These are phyloP conservation scores for Cisticola juncidis DNA, from an alignment of 2,113 vertebrate genomes.

Conservation along the genomic window DNA sequence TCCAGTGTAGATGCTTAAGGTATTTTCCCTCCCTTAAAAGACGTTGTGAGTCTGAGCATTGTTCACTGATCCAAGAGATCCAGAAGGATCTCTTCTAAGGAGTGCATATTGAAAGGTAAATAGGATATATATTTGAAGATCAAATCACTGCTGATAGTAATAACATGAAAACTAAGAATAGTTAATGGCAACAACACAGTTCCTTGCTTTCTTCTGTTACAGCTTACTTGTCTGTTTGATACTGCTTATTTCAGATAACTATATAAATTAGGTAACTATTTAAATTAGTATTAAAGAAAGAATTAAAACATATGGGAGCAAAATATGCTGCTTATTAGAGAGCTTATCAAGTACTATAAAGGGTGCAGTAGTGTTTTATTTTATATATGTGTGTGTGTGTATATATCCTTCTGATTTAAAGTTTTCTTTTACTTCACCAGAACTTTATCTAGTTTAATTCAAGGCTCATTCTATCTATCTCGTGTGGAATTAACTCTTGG, in stretches of 20 bases:
- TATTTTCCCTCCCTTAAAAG: neutral
- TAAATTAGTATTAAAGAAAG: neutral
- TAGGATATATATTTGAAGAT: neutral
- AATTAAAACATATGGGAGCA: neutral
- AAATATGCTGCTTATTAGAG: neutral
- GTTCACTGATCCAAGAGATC: neutral
- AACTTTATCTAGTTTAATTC: neutral
- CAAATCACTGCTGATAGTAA: neutral
- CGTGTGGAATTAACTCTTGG: neutral
- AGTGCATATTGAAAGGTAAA: neutral
- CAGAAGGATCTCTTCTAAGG: neutral
- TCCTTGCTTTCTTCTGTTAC: neutral
- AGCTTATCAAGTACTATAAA: neutral
- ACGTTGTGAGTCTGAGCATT: rapidly evolving
- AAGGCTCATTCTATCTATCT: neutral
- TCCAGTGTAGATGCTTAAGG: neutral
- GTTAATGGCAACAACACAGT: neutral
- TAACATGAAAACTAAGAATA: neutral
- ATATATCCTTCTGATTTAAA: neutral
- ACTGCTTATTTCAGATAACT: neutral
- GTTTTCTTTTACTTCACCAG: neutral
- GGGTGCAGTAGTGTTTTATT: neutral
- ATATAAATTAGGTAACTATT: neutral
- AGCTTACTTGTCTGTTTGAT: neutral
- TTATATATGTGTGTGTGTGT: neutral